Evolutionary conservation across 2,888 invertebrate species (phyloP).

Genomic region (Odontothrips loti): DNA sequence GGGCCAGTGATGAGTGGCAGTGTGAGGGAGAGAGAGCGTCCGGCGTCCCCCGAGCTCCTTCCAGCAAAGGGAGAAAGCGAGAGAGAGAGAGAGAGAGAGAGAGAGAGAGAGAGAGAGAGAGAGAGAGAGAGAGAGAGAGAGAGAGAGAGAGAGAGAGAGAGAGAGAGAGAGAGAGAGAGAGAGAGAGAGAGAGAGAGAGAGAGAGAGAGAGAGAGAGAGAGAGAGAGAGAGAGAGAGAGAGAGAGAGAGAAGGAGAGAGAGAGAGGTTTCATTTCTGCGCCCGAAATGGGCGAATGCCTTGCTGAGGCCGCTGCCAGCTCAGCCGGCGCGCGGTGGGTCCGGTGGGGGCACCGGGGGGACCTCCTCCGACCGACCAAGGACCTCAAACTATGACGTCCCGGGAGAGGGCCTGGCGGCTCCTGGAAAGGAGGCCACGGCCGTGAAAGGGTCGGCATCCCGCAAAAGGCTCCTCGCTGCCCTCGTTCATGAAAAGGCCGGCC

Average conservation of each 20-base stretch:
- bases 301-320: not conserved
- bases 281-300: conserved; percentile 11
- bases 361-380: not conserved
- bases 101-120: no score
- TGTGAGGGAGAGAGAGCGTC: not conserved
- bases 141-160: not conserved
- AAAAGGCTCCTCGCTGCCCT: no score
- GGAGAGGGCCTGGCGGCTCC: not conserved
- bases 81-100: not conserved
- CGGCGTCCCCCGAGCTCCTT: no score
- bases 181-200: not conserved
- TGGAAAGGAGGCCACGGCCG: no score
- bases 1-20: not conserved
- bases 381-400: not conserved
- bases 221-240: not conserved
- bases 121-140: not conserved
- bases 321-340: not conserved
- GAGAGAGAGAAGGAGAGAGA: not conserved
- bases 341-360: not conserved
- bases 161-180: conserved; percentile 3
- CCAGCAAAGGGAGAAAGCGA: not conserved
- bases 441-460: no score
- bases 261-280: not conserved
- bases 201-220: conserved; percentile 1
- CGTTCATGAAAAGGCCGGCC: no score